phyloP scores from a whole-genome alignment of 2,797 vertebrate species.

The Sebastiscus albofasciatus region DNA sequence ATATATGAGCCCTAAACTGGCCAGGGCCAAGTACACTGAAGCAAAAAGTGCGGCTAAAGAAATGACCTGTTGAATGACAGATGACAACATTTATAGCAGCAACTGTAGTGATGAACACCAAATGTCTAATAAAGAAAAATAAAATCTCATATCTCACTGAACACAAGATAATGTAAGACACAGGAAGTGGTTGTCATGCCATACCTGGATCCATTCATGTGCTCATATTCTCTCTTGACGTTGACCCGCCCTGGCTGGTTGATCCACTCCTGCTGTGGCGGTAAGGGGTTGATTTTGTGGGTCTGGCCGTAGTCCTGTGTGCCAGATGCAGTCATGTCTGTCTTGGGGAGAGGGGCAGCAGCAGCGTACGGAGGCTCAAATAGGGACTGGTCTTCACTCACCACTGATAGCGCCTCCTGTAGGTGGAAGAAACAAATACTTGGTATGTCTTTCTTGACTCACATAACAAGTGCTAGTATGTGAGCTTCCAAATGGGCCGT shows the following conservation, averaged over 20 bases:
- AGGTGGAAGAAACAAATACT: slow-evolving; percentile 51
- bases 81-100: not conserved
- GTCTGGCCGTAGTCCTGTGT: slow-evolving; percentile 96
- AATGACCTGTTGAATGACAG: slow-evolving; percentile 17
- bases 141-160: not conserved
- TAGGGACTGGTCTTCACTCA: slow-evolving; percentile 99
- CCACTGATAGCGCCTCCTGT: slow-evolving; percentile 99
- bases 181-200: not conserved
- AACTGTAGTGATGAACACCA: not conserved
- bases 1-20: not conserved
- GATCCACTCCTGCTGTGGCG: slow-evolving; percentile 98
- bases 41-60: slow-evolving; percentile 12
- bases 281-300: slow-evolving; percentile 97
- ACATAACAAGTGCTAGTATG: not conserved
- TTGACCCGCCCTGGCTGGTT: slow-evolving; percentile 93
- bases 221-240: slow-evolving; percentile 97
- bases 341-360: slow-evolving; percentile 93
- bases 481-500: not conserved
- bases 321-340: slow-evolving; percentile 99
- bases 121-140: not conserved
- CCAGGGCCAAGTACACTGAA: slow-evolving; percentile 5
- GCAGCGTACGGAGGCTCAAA: slow-evolving; percentile 96
- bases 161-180: not conserved
- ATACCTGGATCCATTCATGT: slow-evolving; percentile 98
- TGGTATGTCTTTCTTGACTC: not conserved